phyloP scores from a whole-genome alignment of 2,888 invertebrate genomes.

The Parnassius orleans region DNA sequence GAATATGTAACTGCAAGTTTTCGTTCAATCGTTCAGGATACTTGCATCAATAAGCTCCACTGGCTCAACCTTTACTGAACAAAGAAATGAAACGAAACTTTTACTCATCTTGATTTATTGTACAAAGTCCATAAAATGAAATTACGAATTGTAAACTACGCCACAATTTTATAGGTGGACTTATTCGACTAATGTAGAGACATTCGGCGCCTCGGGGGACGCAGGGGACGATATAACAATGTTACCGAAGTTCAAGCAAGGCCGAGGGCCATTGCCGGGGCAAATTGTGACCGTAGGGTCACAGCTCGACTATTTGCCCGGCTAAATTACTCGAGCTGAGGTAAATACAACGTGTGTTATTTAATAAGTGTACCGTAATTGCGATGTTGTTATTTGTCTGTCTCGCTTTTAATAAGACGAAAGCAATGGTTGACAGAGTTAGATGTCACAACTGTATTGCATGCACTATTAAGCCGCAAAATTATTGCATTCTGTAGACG shows the following conservation, averaged over 20 bases:
- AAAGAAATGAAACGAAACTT: conserved; percentile 52
- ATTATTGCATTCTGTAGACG: conserved; percentile 55
- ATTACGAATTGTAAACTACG: conserved; percentile 65
- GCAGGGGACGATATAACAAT: conserved; percentile 66
- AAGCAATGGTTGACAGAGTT: conserved; percentile 47
- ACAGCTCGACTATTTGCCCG: conserved; percentile 62
- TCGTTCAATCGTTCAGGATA: conserved; percentile 48
- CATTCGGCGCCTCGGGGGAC: conserved; percentile 66
- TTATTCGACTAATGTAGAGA: conserved; percentile 70
- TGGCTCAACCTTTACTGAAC: conserved; percentile 39
- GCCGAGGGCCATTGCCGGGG: conserved; percentile 62
- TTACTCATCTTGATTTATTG: conserved; percentile 59
- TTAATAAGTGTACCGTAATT: conserved; percentile 53
- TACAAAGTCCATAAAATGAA: conserved; percentile 66
- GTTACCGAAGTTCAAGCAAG: conserved; percentile 73
- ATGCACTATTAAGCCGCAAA: conserved; percentile 63
- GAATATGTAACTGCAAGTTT: conserved; percentile 58
- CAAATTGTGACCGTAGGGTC: conserved; percentile 72
- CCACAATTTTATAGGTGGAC: conserved; percentile 63
- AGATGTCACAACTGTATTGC: conserved; percentile 56
- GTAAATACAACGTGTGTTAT: conserved; percentile 61
- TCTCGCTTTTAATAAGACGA: conserved; percentile 43
- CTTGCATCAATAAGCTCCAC: conserved; percentile 37
- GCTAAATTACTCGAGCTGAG: conserved; percentile 60
- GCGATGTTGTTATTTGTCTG: conserved; percentile 35